phyloP scores from a whole-genome alignment of 2,888 invertebrate genomes.

The Catocala nupta region DNA sequence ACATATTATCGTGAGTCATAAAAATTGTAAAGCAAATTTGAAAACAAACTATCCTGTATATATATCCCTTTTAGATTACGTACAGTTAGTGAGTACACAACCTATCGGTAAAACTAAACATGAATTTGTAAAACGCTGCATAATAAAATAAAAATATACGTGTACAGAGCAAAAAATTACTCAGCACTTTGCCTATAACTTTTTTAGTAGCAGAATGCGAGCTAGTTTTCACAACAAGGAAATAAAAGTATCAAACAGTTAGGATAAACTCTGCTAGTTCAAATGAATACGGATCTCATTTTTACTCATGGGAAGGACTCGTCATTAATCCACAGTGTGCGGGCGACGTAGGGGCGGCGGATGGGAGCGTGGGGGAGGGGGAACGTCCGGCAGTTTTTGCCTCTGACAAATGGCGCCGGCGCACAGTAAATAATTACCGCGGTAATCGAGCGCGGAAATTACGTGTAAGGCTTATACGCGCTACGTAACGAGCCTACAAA shows the following conservation, averaged over 20 bases:
- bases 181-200: too few relatives aligned
- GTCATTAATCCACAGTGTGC: constrained; percentile 48
- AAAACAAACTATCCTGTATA: too few relatives aligned
- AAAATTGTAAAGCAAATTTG: too few relatives aligned
- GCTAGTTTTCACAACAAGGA: too few relatives aligned
- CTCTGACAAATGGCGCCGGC: constrained; percentile 57
- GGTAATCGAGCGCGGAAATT: constrained; percentile 55
- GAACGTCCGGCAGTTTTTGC: constrained; percentile 33
- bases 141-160: not conserved
- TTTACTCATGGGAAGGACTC: constrained; percentile 44
- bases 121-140: not conserved
- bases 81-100: too few relatives aligned
- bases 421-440: constrained; percentile 57
- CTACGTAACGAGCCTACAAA: constrained; percentile 15
- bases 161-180: too few relatives aligned
- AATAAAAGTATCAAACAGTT: too few relatives aligned
- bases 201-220: too few relatives aligned
- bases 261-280: not conserved
- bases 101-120: not conserved
- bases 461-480: constrained; percentile 8
- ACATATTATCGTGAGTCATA: not conserved
- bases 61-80: too few relatives aligned
- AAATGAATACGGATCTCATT: constrained; percentile 54
- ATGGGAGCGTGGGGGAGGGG: constrained; percentile 11
- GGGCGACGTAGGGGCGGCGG: constrained; percentile 13